Conservation (phyloP, 2,888 invertebrate species). For the Pristionchus entomophagus region DNA sequence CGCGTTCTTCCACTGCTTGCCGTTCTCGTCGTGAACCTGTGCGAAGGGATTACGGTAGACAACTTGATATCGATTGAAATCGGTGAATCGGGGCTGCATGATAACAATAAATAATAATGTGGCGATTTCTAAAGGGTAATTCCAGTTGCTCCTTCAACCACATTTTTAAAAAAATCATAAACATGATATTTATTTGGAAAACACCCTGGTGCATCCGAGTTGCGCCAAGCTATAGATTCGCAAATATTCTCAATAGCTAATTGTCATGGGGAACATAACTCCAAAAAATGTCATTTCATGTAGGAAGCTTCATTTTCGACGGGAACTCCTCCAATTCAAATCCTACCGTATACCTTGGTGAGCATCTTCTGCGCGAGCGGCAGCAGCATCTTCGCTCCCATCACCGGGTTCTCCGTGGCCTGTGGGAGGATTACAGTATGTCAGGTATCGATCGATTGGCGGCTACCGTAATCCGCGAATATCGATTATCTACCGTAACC, state of each 20-base stretch:
- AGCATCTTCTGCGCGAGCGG: slow-evolving; percentile 92
- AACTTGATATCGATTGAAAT: background rate
- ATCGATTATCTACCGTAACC: slow-evolving; percentile 44
- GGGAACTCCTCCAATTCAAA: background rate
- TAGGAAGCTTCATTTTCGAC: background rate
- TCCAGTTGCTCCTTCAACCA: no score
- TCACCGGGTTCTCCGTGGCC: slow-evolving; percentile 72
- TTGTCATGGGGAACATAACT: background rate
- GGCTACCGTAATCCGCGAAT: background rate
- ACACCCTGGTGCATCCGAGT: no score
- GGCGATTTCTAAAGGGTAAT: no score
- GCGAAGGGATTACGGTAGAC: background rate
- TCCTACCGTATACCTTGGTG: slow-evolving; percentile 29
- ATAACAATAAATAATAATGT: no score
- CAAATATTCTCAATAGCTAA: background rate
- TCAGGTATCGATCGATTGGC: background rate
- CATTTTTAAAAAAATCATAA: background rate
- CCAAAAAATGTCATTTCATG: background rate
- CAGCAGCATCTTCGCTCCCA: slow-evolving; percentile 84
- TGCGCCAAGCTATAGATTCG: no score
- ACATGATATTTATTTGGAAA: no score
- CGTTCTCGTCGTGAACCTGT: slow-evolving; percentile 38
- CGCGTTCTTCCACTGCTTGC: slow-evolving; percentile 38
- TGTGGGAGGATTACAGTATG: slow-evolving; percentile 44
- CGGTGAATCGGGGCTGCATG: no score